Evolutionary conservation across 2,797 vertebrate species (phyloP).

Genomic region (Octomys mimax): DNA sequence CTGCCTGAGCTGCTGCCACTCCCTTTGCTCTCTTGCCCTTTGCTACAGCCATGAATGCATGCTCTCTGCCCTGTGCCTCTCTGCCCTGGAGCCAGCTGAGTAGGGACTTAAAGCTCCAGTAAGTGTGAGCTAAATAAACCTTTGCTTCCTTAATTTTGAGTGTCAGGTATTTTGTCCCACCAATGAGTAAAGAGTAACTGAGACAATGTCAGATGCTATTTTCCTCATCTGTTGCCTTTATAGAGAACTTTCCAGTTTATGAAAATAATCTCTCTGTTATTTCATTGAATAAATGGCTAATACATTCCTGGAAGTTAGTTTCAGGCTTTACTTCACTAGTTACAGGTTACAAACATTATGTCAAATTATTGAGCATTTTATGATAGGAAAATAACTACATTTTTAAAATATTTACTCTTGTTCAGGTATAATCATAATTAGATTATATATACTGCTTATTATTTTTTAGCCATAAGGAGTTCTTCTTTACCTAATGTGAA

Average conservation of each 20-base stretch:
- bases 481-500: background rate
- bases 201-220: background rate
- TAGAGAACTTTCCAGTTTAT: background rate
- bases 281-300: background rate
- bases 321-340: background rate
- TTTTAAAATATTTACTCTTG: background rate
- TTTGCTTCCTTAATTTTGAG: too few relatives aligned
- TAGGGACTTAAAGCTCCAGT: too few relatives aligned
- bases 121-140: too few relatives aligned
- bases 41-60: too few relatives aligned
- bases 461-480: background rate
- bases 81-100: too few relatives aligned
- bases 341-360: background rate
- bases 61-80: too few relatives aligned
- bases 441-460: background rate
- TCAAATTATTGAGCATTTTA: background rate
- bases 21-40: too few relatives aligned
- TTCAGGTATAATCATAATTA: background rate
- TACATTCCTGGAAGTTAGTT: background rate
- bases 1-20: too few relatives aligned
- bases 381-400: background rate
- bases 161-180: too few relatives aligned
- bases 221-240: background rate
- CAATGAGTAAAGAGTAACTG: too few relatives aligned
- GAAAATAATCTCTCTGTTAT: background rate